Evolutionary conservation across 2,888 invertebrate species (phyloP), one percentile per base, ranked within the genome.

Genomic region (Dynastes tityus): DNA sequence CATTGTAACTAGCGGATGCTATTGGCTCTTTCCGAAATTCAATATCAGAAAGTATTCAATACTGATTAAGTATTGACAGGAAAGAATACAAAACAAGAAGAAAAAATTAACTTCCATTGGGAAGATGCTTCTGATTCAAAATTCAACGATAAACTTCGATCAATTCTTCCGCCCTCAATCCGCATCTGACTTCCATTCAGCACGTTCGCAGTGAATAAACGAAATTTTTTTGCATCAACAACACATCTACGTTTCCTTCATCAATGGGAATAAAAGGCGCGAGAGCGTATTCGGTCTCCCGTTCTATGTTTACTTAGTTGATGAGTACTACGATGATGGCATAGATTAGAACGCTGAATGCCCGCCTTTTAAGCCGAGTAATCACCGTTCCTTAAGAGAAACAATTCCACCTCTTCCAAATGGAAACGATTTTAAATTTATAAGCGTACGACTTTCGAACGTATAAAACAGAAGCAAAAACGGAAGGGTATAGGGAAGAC

Each of bases 241-340:
- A 76, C 68, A 61, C 76, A 68, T 79, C 78, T 68, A 13, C 58
- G 55, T 79, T 76, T 64, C 79, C 45, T 45, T 58, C 55, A 55
- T 58, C 55, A 55, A 55, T 55, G 79, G 80, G 80, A 67, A 49
- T 45, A 67, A 81, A 82, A 45, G 11, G 81, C 1, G 81, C 76
- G 81, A 80, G 79, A 78, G 76, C 81, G 75, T 80, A 83, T 45
- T 45, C 45, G 45, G 45, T 11, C 82, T 80, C 81, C 82, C 83
- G 82, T 82, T 79, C 82, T 80, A 22, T 84, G 83, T 84, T 83
- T 84, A 84, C 83, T 84, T 83, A 83, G 83, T 83, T 84, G 84
- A 84, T 84, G 84, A 84, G 80, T 40, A 58, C 73, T 73, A 16
- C 80, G 80, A 55, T 77, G 78, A 55, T 76, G 78, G 83, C 81